Conservation (phyloP, 2,888 invertebrate species). For the Lacanobia wlatinum region DNA sequence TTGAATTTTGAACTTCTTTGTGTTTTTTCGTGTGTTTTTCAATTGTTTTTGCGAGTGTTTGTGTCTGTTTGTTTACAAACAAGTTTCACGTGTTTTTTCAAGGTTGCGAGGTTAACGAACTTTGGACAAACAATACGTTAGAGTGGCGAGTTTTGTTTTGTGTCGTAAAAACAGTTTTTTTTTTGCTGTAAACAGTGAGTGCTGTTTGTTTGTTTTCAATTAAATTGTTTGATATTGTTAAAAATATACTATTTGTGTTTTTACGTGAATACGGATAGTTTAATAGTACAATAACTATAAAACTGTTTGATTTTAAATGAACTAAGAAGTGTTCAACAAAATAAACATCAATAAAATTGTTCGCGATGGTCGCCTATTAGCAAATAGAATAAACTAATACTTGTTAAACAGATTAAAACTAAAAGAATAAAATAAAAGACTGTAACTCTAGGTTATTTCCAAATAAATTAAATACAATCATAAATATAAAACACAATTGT, state of each 20-base stretch:
- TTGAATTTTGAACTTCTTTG: background rate
- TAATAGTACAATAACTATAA: background rate
- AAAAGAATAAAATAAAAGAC: too few relatives aligned
- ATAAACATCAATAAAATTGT: background rate
- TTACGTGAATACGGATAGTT: background rate
- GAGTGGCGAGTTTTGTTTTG: background rate
- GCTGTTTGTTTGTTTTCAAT: slow-evolving; percentile 2
- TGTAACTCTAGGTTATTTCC: too few relatives aligned
- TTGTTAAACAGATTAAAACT: too few relatives aligned
- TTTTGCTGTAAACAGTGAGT: slow-evolving; percentile 6
- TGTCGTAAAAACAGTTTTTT: background rate
- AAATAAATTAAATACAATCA: too few relatives aligned
- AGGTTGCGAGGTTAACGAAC: slow-evolving; percentile 60
- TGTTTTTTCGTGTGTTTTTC: slow-evolving; percentile 10
- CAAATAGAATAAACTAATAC: too few relatives aligned
- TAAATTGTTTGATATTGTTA: slow-evolving; percentile 3
- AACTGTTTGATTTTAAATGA: background rate
- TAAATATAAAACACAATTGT: too few relatives aligned
- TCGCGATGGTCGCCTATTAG: too few relatives aligned
- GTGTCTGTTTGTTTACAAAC: slow-evolving; percentile 72
- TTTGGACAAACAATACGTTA: slow-evolving; percentile 47
- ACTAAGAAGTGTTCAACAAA: background rate
- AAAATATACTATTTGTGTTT: background rate
- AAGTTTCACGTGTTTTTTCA: slow-evolving; percentile 65
- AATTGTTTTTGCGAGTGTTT: slow-evolving; percentile 43